Base-by-base conservation (phyloP, 2,113 vertebrate species). In the Mola mola region DNA sequence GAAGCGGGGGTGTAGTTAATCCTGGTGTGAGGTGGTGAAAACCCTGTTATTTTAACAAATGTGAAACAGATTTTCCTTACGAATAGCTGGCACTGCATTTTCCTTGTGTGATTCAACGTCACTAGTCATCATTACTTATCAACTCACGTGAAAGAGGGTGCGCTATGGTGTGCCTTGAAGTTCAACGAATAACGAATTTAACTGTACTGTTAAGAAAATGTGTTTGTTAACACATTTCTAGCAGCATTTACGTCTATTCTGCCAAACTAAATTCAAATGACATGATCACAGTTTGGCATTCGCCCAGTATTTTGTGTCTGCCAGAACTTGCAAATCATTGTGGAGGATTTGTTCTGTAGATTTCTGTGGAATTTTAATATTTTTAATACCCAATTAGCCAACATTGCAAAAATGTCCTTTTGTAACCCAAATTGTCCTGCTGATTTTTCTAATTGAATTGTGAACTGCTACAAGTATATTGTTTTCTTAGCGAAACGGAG, bases 141-240 rank as follows among this genome's bases (percentile, higher is more conserved):
- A 22, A 0, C 38, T 57, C 60, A 15, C 47, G 59, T 53, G 19
- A 21, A 37, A 25, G 6, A n/a, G 21, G 40, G 16, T 41, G 36
- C 59, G 47, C 46, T 59, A 17, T 20, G 40, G 29, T 64, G 42
- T 55, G 21, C 49, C 25, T 46, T 24, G 1, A 63, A 51, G 57
- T 46, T 48, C 3, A 26, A 2, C 40, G 1, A 43, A 42, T n/a
- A n/a, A n/a, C n/a, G 5, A 21, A 42, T 49, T 2, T 4, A 36
- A 28, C 7, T 25, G 21, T 42, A 21, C 26, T 40, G 16, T 49
- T 19, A 25, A 31, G 33, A 6, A 26, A 33, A 17, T n/a, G 6
- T 31, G 21, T 5, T 12, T 11, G 25, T 5, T 16, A 6, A 17
- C 8, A 36, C 9, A 2, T 36, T 21, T 43, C 4, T 13, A 6